Conservation (phyloP, 2,113 vertebrate genomes). For the Dasyornis broadbenti region DNA sequence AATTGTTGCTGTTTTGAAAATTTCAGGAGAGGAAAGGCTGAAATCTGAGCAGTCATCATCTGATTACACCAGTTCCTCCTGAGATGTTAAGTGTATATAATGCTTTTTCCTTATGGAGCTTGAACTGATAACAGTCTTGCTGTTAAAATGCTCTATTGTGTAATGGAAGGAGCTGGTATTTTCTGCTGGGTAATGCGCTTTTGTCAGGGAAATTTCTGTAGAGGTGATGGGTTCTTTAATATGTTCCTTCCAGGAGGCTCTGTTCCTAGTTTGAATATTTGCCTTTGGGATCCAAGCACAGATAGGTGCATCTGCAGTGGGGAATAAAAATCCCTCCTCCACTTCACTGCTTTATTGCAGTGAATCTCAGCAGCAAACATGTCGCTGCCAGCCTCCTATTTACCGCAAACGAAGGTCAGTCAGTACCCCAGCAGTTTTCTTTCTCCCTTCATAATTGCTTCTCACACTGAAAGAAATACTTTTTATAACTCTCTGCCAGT, state of each 20-base stretch:
- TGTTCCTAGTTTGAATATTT: neutral
- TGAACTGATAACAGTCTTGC: neutral
- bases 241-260: neutral
- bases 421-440: neutral
- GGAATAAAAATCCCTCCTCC: neutral
- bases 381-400: neutral
- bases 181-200: neutral
- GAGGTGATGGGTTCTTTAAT: neutral
- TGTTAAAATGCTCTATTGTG: neutral
- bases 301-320: neutral
- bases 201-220: neutral
- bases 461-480: neutral
- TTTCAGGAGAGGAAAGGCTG: neutral
- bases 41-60: neutral
- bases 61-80: neutral
- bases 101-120: neutral
- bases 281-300: neutral
- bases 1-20: slow-evolving; percentile 15
- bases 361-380: neutral
- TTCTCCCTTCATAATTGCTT: neutral
- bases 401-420: accelerated
- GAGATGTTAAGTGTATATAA: slow-evolving; percentile 9
- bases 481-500: neutral
- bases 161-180: neutral
- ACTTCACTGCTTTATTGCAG: neutral